Evolutionary conservation across 2,113 vertebrate species (phyloP).

Genomic region (Eptesicus fuscus): DNA sequence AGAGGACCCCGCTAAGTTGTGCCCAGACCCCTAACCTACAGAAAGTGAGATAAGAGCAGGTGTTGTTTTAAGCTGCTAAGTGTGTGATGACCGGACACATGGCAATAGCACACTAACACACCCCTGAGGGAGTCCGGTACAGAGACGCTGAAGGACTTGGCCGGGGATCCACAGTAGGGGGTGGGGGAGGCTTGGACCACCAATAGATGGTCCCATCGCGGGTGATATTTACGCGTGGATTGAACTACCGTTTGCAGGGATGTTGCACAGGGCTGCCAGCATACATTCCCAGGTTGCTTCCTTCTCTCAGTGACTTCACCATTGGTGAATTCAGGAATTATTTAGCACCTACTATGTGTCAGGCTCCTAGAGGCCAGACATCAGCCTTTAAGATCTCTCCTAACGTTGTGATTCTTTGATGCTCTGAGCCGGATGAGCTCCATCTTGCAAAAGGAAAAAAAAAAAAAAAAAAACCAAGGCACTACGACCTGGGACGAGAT

Average conservation of each 20-base stretch:
- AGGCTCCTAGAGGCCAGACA: neutral
- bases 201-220: accelerated
- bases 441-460: neutral
- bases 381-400: neutral
- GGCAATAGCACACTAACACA: neutral
- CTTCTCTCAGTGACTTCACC: neutral
- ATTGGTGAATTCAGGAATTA: too few species aligned
- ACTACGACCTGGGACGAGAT: accelerated
- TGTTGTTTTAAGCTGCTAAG: neutral
- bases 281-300: neutral
- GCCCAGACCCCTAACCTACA: too few species aligned
- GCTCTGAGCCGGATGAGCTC: neutral
- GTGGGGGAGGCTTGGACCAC: neutral
- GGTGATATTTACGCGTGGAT: neutral
- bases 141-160: neutral
- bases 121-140: neutral
- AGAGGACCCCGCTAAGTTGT: neutral
- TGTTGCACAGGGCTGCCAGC: accelerated
- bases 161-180: neutral
- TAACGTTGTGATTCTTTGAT: neutral
- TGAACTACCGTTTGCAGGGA: neutral
- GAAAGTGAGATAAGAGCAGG: neutral
- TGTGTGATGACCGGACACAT: neutral
- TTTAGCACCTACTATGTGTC: neutral
- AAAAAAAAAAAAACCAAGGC: neutral